A percentile compares a stretch with the other conserved stretches of the same genome.
phyloP scores from a whole-genome alignment of 2,888 invertebrate genomes.

The Physocephala rufipes region DNA sequence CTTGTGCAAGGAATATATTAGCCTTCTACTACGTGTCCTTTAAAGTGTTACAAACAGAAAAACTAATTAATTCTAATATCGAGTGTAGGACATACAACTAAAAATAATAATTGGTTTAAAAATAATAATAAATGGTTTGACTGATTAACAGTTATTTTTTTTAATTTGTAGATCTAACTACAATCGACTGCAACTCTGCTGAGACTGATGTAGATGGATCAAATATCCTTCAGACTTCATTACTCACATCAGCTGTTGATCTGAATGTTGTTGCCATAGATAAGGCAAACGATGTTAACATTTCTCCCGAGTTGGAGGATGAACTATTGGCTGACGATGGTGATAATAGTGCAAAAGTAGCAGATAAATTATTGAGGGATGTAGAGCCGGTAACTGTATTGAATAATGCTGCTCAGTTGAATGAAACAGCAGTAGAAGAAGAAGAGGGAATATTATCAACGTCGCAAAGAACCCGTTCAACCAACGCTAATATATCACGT shows the following conservation, averaged over 20 bases:
- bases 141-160: constrained; percentile 10
- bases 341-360: constrained; percentile 43
- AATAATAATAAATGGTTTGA: too few species aligned
- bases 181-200: constrained; percentile 31
- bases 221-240: constrained; percentile 24
- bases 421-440: constrained; percentile 39
- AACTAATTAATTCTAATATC: too few species aligned
- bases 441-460: constrained; percentile 17
- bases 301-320: constrained; percentile 46
- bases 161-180: constrained; percentile 34
- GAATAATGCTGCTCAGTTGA: constrained; percentile 34
- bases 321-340: constrained; percentile 46
- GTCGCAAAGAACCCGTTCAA: neutral
- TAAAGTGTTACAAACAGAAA: too few species aligned
- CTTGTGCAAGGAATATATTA: too few species aligned
- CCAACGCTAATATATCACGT: constrained; percentile 37
- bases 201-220: constrained; percentile 36
- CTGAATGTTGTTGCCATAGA: constrained; percentile 35
- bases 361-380: constrained; percentile 37
- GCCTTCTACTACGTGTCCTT: too few species aligned
- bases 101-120: too few species aligned
- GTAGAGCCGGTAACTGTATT: constrained; percentile 25
- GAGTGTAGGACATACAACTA: too few species aligned
- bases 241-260: constrained; percentile 33
- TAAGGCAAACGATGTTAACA: constrained; percentile 21